Conservation (phyloP, 2,888 invertebrate species). For the Oxystoma pomonae region DNA sequence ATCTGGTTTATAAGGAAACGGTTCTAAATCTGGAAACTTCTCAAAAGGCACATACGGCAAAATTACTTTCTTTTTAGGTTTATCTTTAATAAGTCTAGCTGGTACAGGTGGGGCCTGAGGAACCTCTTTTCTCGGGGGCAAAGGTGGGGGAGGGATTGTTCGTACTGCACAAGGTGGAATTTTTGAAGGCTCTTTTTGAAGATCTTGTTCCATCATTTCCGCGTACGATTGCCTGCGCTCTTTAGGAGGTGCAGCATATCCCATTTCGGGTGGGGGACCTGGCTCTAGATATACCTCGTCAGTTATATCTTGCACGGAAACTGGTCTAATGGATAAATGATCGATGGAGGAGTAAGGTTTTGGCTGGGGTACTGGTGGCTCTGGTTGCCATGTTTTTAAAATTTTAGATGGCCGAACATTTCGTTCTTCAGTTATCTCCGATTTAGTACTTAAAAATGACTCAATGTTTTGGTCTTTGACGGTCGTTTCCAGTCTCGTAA, state of each 20-base stretch:
- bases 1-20: constrained; percentile 50
- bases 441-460: constrained; percentile 28
- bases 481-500: constrained; percentile 43
- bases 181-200: constrained; percentile 51
- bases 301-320: constrained; percentile 47
- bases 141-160: constrained; percentile 54
- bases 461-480: constrained; percentile 35
- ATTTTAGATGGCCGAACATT: constrained; percentile 48
- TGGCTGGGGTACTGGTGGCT: constrained; percentile 27
- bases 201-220: constrained; percentile 55
- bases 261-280: constrained; percentile 65
- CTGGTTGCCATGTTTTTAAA: constrained; percentile 51
- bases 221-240: constrained; percentile 53
- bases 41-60: constrained; percentile 42
- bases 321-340: constrained; percentile 39
- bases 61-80: constrained; percentile 33
- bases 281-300: constrained; percentile 57
- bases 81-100: constrained; percentile 39
- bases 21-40: constrained; percentile 49
- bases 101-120: constrained; percentile 47
- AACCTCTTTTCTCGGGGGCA: constrained; percentile 46
- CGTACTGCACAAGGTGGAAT: constrained; percentile 54
- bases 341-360: constrained; percentile 37
- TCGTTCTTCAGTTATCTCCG: constrained; percentile 44
- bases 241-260: constrained; percentile 54